These are phyloP conservation scores for Hoplias malabaricus DNA, from an alignment of 2,113 vertebrate genomes.

Conservation along the genomic window DNA sequence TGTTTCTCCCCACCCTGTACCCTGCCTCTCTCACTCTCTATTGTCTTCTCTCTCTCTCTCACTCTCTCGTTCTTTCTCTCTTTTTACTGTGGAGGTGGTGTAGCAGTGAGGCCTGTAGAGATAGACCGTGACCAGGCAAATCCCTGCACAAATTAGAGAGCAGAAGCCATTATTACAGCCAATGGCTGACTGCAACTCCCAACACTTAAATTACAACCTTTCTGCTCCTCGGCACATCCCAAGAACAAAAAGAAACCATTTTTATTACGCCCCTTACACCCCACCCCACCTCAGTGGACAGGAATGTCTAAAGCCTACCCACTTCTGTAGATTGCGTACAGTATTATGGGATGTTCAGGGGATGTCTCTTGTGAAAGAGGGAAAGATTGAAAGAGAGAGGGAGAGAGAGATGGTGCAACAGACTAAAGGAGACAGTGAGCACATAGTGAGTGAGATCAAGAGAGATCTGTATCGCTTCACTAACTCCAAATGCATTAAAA, in stretches of 20 bases:
- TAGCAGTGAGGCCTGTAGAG: slow-evolving; percentile 55
- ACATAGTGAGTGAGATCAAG: slow-evolving; percentile 31
- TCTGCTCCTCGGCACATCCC: slow-evolving; percentile 47
- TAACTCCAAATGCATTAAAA: slow-evolving; percentile 54
- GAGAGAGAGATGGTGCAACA: not conserved
- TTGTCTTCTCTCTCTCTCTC: not conserved
- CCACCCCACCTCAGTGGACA: not conserved
- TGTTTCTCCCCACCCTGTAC: not conserved
- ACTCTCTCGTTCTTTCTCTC: not conserved
- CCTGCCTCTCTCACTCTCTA: not conserved
- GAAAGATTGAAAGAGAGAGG: too few relatives aligned
- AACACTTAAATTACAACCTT: slow-evolving; percentile 64
- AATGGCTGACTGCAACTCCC: slow-evolving; percentile 49
- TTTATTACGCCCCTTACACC: slow-evolving; percentile 48
- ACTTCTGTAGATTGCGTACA: slow-evolving; percentile 45
- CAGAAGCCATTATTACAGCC: slow-evolving; percentile 66
- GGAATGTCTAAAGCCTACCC: slow-evolving; percentile 36
- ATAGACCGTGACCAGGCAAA: slow-evolving; percentile 53
- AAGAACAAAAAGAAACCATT: slow-evolving; percentile 52
- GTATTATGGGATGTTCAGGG: slow-evolving; percentile 48
- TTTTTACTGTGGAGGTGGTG: slow-evolving; percentile 20
- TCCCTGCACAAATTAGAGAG: slow-evolving; percentile 64
- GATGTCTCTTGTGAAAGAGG: slow-evolving; percentile 38
- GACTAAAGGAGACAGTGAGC: not conserved
- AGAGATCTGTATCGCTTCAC: slow-evolving; percentile 47